These are phyloP conservation scores for Diadophis punctatus DNA, from an alignment of 2,113 vertebrate species.

Conservation along the genomic window DNA sequence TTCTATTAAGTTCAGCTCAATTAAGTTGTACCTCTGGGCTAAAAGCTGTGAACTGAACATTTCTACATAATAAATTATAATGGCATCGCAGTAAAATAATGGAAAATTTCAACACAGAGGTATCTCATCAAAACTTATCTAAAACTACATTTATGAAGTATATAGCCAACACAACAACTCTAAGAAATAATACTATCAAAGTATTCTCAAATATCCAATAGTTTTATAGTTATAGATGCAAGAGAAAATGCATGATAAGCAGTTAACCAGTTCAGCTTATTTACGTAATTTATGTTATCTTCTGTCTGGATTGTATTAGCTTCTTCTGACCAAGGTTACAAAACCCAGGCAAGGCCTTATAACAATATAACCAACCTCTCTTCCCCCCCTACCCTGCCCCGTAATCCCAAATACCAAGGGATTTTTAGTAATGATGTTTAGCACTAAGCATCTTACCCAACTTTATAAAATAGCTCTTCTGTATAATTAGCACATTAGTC, in stretches of 20 bases:
- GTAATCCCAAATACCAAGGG: slow-evolving; percentile 64
- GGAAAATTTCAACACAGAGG: slow-evolving; percentile 43
- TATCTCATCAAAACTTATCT: background rate
- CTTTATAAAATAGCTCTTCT: slow-evolving; percentile 70
- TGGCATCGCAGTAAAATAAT: slow-evolving; percentile 41
- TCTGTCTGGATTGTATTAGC: background rate
- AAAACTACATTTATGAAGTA: background rate
- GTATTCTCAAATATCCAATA: background rate
- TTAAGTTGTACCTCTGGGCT: slow-evolving; percentile 51
- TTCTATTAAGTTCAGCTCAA: slow-evolving; percentile 49
- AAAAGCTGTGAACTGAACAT: slow-evolving; percentile 46
- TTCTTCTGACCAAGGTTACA: slow-evolving; percentile 11
- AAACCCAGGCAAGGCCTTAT: slow-evolving; percentile 17
- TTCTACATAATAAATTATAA: slow-evolving; percentile 55
- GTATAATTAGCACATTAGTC: slow-evolving; percentile 76
- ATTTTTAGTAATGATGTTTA: slow-evolving; percentile 73
- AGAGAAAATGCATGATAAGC: accelerated
- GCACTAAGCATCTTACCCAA: slow-evolving; percentile 60
- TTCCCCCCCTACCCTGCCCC: slow-evolving; percentile 40
- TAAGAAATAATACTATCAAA: slow-evolving; percentile 1
- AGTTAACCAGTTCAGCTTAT: background rate
- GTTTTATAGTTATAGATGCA: background rate
- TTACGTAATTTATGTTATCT: background rate
- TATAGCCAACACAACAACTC: background rate
- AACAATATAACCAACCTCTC: slow-evolving; percentile 47